A percentile compares a stretch with the other conserved stretches of the same genome.
These are phyloP conservation scores for Corapipo altera DNA, from an alignment of 2,113 vertebrate genomes.

Conservation along the genomic window DNA sequence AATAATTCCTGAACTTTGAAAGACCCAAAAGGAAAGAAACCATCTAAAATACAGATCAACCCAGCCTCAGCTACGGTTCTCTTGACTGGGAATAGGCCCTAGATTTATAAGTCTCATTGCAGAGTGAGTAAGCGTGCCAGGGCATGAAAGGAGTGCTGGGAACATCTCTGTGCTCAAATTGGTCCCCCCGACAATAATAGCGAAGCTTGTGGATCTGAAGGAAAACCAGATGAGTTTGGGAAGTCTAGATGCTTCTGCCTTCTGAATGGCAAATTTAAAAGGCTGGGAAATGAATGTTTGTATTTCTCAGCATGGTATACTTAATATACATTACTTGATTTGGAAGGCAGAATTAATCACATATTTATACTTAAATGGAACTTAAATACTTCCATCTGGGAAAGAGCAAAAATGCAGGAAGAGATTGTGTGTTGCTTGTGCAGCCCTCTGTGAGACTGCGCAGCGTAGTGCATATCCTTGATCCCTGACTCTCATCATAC, in stretches of 20 bases:
- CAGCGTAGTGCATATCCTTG: background rate
- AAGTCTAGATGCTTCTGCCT: background rate
- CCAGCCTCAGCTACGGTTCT: background rate
- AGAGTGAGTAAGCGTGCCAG: background rate
- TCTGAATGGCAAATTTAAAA: background rate
- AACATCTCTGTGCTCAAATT: background rate
- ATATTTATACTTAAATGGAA: background rate
- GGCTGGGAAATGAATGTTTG: background rate
- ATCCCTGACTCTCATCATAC: background rate
- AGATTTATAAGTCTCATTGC: background rate
- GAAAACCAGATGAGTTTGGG: background rate
- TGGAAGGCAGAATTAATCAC: background rate
- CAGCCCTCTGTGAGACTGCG: background rate
- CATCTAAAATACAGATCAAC: background rate
- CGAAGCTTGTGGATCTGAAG: background rate
- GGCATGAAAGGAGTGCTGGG: background rate
- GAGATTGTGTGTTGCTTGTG: background rate
- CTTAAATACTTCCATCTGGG: background rate
- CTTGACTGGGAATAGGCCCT: background rate
- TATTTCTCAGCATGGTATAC: background rate
- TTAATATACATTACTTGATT: background rate
- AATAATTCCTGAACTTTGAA: background rate
- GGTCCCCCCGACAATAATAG: background rate
- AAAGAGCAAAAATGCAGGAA: background rate
- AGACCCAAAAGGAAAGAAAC: background rate